Conservation (phyloP, 2,888 invertebrate genomes). For the Pterobdella sp. region DNA sequence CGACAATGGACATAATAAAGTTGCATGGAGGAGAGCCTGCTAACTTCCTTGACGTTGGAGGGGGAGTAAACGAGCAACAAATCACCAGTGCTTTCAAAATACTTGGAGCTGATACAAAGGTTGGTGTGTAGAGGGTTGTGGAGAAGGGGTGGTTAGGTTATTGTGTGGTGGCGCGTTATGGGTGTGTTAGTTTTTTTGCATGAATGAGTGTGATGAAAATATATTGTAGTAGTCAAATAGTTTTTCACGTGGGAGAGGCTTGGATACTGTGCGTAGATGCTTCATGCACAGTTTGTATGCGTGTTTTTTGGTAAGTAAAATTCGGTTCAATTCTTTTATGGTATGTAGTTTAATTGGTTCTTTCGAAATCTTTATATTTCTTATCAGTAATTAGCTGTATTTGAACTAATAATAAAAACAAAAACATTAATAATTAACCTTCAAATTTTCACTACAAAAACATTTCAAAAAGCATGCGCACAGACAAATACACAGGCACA, state of each 20-base stretch:
- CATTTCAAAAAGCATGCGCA: too few species aligned
- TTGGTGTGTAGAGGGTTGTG: slow-evolving; percentile 37
- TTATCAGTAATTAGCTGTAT: too few species aligned
- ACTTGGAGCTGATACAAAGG: slow-evolving; percentile 63
- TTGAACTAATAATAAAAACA: too few species aligned
- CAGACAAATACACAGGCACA: too few species aligned
- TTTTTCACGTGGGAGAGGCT: not conserved
- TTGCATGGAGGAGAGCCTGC: slow-evolving; percentile 91
- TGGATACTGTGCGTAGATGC: too few species aligned
- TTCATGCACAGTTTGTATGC: too few species aligned
- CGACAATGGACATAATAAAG: slow-evolving; percentile 98
- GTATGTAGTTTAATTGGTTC: too few species aligned
- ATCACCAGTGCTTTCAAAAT: slow-evolving; percentile 86
- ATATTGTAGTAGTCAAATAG: not conserved
- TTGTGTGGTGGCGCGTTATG: not conserved
- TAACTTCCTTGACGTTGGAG: slow-evolving; percentile 96
- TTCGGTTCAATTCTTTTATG: too few species aligned
- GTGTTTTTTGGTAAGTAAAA: too few species aligned
- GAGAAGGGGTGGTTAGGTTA: not conserved
- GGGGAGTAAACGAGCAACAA: slow-evolving; percentile 86
- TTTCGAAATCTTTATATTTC: too few species aligned
- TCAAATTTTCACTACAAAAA: too few species aligned
- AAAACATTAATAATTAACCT: too few species aligned
- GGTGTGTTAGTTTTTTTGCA: not conserved
- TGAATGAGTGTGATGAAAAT: not conserved